phyloP scores from a whole-genome alignment of 2,888 invertebrate species.

The Pelosia muscerda region DNA sequence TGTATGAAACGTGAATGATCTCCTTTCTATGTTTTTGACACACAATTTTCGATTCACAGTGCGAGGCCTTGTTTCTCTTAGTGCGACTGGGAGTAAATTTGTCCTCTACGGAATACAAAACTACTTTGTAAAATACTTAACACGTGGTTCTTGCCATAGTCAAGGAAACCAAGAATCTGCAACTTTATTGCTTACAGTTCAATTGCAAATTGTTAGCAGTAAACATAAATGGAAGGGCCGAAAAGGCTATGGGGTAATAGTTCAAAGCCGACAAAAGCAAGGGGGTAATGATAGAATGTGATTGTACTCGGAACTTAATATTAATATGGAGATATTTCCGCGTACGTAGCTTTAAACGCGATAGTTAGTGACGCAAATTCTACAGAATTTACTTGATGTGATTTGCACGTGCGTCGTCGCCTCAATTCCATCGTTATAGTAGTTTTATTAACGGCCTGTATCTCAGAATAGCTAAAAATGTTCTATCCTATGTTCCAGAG shows the following conservation, averaged over 20 bases:
- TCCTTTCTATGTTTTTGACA: too few relatives aligned
- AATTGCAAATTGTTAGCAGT: neutral
- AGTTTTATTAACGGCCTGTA: neutral
- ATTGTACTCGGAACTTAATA: neutral
- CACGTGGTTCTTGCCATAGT: neutral
- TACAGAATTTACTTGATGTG: neutral
- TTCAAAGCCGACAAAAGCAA: neutral
- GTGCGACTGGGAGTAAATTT: too few relatives aligned
- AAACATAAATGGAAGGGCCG: neutral
- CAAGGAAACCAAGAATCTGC: too few relatives aligned
- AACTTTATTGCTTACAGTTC: neutral
- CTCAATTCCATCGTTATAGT: neutral
- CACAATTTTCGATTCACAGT: too few relatives aligned
- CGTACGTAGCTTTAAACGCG: neutral
- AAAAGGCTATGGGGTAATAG: neutral
- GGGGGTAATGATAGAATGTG: neutral
- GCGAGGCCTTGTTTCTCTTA: too few relatives aligned
- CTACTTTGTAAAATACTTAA: neutral
- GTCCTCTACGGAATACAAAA: too few relatives aligned
- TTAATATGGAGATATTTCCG: neutral
- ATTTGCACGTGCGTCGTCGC: neutral
- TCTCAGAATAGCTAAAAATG: neutral
- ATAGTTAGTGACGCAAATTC: constrained; percentile 8
- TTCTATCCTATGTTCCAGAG: neutral
- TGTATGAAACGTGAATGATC: too few relatives aligned